phyloP scores from a whole-genome alignment of 2,888 invertebrate genomes.

The Aphelenchoides bicaudatus region DNA sequence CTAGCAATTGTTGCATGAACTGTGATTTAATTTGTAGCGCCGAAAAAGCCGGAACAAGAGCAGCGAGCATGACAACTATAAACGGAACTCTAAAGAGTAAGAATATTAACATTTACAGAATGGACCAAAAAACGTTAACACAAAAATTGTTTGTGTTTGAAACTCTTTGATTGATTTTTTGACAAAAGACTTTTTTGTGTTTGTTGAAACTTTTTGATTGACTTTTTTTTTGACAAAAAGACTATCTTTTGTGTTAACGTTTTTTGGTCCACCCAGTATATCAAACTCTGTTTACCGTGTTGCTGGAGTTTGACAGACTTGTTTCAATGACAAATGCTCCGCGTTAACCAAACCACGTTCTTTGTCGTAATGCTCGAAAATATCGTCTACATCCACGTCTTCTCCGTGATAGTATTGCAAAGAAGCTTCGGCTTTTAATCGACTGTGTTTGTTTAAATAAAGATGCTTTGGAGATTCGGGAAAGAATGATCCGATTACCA shows the following conservation, averaged over 20 bases:
- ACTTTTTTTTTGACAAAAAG: too few species aligned
- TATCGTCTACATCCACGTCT: slow-evolving; percentile 25
- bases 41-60: slow-evolving; percentile 50
- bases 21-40: slow-evolving; percentile 52
- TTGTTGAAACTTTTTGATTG: not conserved
- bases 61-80: slow-evolving; percentile 42
- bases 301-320: too few species aligned
- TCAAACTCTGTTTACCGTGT: too few species aligned
- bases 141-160: too few species aligned
- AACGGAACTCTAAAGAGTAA: slow-evolving; percentile 40
- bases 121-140: too few species aligned
- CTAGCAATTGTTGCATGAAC: slow-evolving; percentile 25
- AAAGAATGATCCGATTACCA: slow-evolving; percentile 38
- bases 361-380: slow-evolving; percentile 30
- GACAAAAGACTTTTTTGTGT: not conserved
- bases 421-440: slow-evolving; percentile 35
- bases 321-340: not conserved
- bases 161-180: too few species aligned
- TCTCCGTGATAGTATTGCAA: slow-evolving; percentile 48
- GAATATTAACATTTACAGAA: too few species aligned
- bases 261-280: too few species aligned
- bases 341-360: not conserved
- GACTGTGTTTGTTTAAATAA: slow-evolving; percentile 42
- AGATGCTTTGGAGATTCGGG: slow-evolving; percentile 56
- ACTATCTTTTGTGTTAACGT: too few species aligned